Conservation (phyloP, 2,888 invertebrate species). For the Oscheius sp. region DNA sequence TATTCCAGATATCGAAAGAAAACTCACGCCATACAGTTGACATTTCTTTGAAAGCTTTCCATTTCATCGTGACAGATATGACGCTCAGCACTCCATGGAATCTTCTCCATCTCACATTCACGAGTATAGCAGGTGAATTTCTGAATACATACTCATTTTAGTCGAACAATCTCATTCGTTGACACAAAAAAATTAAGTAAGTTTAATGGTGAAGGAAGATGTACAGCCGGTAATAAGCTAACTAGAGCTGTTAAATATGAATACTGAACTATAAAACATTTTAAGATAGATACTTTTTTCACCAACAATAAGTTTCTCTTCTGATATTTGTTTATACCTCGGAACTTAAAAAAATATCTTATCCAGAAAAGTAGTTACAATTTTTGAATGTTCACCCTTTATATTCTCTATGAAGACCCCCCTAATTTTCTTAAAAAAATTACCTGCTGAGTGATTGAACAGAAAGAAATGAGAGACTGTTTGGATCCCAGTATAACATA, state of each 20-base stretch:
- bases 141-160: neutral
- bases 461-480: constrained; percentile 38
- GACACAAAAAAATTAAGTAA: too few species aligned
- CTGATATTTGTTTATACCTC: too few species aligned
- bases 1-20: neutral
- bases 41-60: constrained; percentile 38
- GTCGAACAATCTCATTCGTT: too few species aligned
- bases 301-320: too few species aligned
- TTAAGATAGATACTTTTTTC: too few species aligned
- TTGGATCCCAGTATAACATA: constrained; percentile 37
- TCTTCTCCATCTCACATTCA: constrained; percentile 31
- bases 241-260: too few species aligned
- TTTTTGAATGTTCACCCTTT: too few species aligned
- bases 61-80: constrained; percentile 43
- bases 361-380: too few species aligned
- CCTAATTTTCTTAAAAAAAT: constrained; percentile 27
- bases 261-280: too few species aligned
- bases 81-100: constrained; percentile 46
- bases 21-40: constrained; percentile 40
- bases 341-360: too few species aligned
- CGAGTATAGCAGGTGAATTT: constrained; percentile 25
- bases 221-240: too few species aligned
- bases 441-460: constrained; percentile 41
- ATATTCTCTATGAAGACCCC: constrained; percentile 33
- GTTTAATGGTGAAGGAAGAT: too few species aligned